Base-by-base conservation (phyloP, 2,888 invertebrate genomes). In the Molanna angustata region DNA sequence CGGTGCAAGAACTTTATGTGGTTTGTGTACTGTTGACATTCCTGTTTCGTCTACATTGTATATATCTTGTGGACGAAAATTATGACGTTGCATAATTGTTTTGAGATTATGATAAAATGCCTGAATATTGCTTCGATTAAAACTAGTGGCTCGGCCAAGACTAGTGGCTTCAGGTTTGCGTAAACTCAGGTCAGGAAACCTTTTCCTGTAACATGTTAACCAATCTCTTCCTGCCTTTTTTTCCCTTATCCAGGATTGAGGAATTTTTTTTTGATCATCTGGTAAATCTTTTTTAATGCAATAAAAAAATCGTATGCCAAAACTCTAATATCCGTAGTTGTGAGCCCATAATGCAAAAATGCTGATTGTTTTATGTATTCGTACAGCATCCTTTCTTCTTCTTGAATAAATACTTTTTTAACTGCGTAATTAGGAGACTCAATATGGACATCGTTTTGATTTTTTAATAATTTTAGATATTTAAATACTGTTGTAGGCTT, bases 91-190 rank as follows among this genome's bases (percentile, higher is more conserved):
- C 13, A 35, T 4, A 35, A 11, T 13, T 9, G 4, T 13, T 4
- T 9, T 4, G 13, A 40, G 14, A 18, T 40, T 48, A 1, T 21
- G 2, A 7, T 40, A 48, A 27, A 39, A 48, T 9, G 17, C 22
- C 17, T 27, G 2, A 3, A 48, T 31, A 14, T 21, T 39, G 3
- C 2, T 1, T 13, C 16, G 17, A 17, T 48, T 48, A 19, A 48
- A 40, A 1, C 40, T 31, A 2, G 21, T 40, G 14, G 22, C 48
- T 13, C 48, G 19, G 11, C 27, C 39, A 4, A 22, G 6, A 4
- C 39, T 21, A 9, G 17, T 22, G 3, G 48, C 16, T 17, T 48
- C 48, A 4, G 48, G 40, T 18, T 48, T 48, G 11, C 40, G 19
- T 3, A 48, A 14, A 2, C 13, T n/a, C 22, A 48, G 19, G 2